phyloP scores from a whole-genome alignment of 2,888 invertebrate genomes.

The Clunio marinus region DNA sequence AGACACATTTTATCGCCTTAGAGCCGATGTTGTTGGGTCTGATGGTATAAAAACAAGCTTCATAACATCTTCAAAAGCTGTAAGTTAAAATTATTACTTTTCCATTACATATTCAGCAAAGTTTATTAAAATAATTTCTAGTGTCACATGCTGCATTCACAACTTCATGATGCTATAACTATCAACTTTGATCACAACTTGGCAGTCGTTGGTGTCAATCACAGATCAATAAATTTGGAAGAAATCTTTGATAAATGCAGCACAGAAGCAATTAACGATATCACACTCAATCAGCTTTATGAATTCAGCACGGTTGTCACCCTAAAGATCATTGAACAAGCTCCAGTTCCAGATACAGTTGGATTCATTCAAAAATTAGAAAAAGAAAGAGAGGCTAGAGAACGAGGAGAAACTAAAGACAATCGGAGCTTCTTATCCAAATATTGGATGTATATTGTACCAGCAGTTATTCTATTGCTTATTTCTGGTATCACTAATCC shows the following conservation, averaged over 20 bases:
- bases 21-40: constrained; percentile 62
- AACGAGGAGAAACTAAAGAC: constrained; percentile 85
- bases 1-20: constrained; percentile 71
- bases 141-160: constrained; percentile 71
- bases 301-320: constrained; percentile 73
- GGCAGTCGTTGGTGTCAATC: constrained; percentile 67
- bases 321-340: constrained; percentile 74
- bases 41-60: constrained; percentile 66
- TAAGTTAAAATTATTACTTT: constrained; percentile 46
- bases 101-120: background rate
- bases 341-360: constrained; percentile 90
- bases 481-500: constrained; percentile 83
- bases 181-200: constrained; percentile 76
- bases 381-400: constrained; percentile 81
- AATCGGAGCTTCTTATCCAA: constrained; percentile 94
- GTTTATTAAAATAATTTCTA: constrained; percentile 45
- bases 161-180: constrained; percentile 72
- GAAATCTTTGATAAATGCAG: constrained; percentile 67
- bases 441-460: constrained; percentile 99
- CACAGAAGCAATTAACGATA: constrained; percentile 49
- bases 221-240: constrained; percentile 66
- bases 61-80: constrained; percentile 75
- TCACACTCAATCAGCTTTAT: constrained; percentile 50
- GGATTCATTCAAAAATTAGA: constrained; percentile 91
- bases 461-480: constrained; percentile 84